These are phyloP conservation scores for Meta bourneti DNA, from an alignment of 2,888 invertebrate genomes.

Conservation along the genomic window DNA sequence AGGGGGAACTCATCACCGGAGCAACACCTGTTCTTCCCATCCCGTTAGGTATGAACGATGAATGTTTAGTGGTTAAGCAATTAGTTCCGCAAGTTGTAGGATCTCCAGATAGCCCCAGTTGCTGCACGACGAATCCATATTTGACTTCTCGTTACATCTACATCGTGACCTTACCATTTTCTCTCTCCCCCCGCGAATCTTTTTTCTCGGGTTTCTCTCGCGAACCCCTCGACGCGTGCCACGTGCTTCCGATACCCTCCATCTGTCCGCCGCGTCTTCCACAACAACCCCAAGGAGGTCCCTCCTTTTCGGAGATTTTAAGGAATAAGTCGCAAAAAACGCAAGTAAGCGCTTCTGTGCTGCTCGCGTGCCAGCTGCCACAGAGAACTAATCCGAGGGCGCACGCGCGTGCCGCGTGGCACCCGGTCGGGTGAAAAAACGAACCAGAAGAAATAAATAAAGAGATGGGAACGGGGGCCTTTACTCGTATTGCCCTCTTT, in stretches of 20 bases:
- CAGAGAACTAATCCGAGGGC: slow-evolving; percentile 42
- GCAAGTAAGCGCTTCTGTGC: slow-evolving; percentile 43
- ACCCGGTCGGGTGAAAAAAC: slow-evolving; percentile 21
- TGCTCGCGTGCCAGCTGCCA: slow-evolving; percentile 58
- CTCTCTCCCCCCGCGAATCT: slow-evolving; percentile 17
- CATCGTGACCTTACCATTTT: slow-evolving; percentile 66
- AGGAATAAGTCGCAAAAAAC: slow-evolving; percentile 46
- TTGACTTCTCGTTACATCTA: slow-evolving; percentile 22
- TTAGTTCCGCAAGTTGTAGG: slow-evolving; percentile 26
- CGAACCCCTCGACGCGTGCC: slow-evolving; percentile 39
- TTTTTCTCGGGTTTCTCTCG: slow-evolving; percentile 7
- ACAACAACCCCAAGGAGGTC: background rate
- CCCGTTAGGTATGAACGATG: background rate
- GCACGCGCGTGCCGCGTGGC: slow-evolving; percentile 59
- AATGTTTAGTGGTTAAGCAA: slow-evolving; percentile 13
- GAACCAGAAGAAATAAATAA: slow-evolving; percentile 11
- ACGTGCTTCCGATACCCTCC: slow-evolving; percentile 35
- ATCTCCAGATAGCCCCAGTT: background rate
- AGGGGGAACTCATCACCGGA: too few relatives aligned
- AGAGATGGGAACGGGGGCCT: slow-evolving; percentile 1
- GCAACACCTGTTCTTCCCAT: slow-evolving; percentile 24
- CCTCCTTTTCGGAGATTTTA: slow-evolving; percentile 44
- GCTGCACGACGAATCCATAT: background rate
- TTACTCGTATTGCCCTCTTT: slow-evolving; percentile 49
- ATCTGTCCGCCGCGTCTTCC: slow-evolving; percentile 41